Evolutionary conservation across 2,113 vertebrate genomes (phyloP).

Genomic region (Falcunculus frontatus): DNA sequence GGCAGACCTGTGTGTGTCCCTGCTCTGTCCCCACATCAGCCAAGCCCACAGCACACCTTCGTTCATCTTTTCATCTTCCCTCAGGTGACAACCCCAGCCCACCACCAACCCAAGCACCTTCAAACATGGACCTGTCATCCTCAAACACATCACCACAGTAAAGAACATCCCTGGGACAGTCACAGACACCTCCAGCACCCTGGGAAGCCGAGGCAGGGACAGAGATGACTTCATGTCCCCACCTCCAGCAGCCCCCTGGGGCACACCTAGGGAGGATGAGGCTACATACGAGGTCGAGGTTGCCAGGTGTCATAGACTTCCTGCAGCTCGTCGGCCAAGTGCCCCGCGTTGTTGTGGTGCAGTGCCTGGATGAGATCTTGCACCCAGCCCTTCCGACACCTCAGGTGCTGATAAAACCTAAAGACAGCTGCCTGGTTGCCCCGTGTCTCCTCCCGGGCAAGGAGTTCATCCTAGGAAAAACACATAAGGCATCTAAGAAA

Average conservation of each 20-base stretch:
- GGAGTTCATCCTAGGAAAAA: constrained; percentile 40
- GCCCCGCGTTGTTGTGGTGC: not conserved
- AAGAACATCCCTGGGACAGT: not conserved
- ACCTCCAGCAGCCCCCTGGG: rapidly evolving
- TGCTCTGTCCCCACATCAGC: not conserved
- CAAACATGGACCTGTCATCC: rapidly evolving
- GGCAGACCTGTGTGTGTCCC: not conserved
- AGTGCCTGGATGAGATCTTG: not conserved
- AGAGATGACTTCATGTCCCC: rapidly evolving
- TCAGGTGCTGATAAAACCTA: constrained; percentile 32
- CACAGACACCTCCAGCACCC: not conserved
- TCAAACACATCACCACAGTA: rapidly evolving
- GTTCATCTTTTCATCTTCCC: not conserved
- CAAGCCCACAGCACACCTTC: not conserved
- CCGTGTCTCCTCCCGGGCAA: constrained; percentile 1
- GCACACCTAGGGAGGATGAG: rapidly evolving
- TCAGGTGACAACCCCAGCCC: not conserved
- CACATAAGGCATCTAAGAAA: not conserved
- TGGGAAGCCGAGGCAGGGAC: rapidly evolving
- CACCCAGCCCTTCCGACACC: constrained; percentile 41
- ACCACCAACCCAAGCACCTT: not conserved
- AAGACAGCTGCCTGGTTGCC: not conserved
- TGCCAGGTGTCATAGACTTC: not conserved
- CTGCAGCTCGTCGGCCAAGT: constrained; percentile 44
- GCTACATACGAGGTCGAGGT: not conserved